Evolutionary conservation across 2,888 invertebrate species (phyloP).

Genomic region (Euplexia lucipara): DNA sequence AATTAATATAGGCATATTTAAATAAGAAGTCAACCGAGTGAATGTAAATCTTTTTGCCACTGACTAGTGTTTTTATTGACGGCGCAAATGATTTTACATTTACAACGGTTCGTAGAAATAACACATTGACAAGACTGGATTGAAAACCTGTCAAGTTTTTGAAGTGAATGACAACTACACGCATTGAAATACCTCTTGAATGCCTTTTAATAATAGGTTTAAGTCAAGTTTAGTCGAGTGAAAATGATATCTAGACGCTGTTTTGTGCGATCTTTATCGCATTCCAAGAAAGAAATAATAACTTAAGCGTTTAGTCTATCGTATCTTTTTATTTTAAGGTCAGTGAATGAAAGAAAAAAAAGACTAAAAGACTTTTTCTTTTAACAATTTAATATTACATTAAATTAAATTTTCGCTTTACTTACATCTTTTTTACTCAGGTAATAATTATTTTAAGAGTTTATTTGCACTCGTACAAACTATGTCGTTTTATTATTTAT

Average conservation of each 20-base stretch:
- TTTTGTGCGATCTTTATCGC: conserved; percentile 8
- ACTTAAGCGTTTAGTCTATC: background rate
- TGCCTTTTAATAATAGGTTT: conserved; percentile 35
- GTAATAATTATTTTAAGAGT: no score
- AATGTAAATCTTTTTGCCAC: conserved; percentile 37
- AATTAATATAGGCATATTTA: conserved; percentile 22
- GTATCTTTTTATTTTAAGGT: conserved; percentile 11
- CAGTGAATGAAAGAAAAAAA: no score
- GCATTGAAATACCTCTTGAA: conserved; percentile 21
- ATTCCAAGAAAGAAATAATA: conserved; percentile 15
- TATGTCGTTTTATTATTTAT: no score
- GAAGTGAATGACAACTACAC: conserved; percentile 18
- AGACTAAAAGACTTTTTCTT: no score
- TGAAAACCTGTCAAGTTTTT: conserved; percentile 20
- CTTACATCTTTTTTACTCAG: no score
- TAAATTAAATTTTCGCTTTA: no score
- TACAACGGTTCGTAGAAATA: conserved; percentile 35
- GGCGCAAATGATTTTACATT: conserved; percentile 26
- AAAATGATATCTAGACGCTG: conserved; percentile 27
- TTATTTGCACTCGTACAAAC: no score
- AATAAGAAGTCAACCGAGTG: conserved; percentile 27
- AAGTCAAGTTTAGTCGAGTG: conserved; percentile 10
- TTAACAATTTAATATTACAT: no score
- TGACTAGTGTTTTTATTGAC: conserved; percentile 29
- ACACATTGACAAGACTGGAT: conserved; percentile 27